Conservation (phyloP, 2,797 vertebrate genomes). For the Takifugu ocellatus region DNA sequence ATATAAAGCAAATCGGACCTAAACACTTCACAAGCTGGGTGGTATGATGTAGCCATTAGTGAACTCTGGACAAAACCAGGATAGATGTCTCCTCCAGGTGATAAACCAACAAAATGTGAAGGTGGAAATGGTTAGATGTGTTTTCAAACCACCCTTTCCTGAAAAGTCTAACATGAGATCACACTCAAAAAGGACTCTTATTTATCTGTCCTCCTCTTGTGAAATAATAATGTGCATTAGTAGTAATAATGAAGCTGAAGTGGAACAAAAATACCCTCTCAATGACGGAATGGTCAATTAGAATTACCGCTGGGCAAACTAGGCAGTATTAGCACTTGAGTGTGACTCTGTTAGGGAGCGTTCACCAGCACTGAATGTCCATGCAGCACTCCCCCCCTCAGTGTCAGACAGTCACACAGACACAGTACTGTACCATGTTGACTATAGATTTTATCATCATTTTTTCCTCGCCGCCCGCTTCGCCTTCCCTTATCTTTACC, state of each 20-base stretch:
- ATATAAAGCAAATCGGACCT: too few species aligned
- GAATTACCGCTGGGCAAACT: not conserved
- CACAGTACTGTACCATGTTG: conserved; percentile 86
- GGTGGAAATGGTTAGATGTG: too few species aligned
- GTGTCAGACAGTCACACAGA: conserved; percentile 46
- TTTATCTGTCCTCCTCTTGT: not conserved
- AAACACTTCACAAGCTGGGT: too few species aligned
- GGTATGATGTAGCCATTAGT: too few species aligned
- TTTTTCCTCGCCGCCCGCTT: conserved; percentile 86
- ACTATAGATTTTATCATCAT: conserved; percentile 96
- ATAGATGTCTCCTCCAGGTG: not conserved
- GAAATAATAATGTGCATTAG: too few species aligned
- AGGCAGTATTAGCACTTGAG: not conserved
- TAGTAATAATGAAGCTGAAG: not conserved
- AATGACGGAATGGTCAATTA: not conserved
- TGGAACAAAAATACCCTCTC: not conserved
- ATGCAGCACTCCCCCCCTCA: conserved; percentile 62
- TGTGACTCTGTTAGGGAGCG: conserved; percentile 7
- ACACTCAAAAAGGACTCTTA: conserved; percentile 18
- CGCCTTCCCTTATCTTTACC: conserved; percentile 94
- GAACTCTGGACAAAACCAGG: not conserved
- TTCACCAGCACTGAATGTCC: conserved; percentile 26
- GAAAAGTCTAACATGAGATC: not conserved
- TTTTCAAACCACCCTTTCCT: too few species aligned
- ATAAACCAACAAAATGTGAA: not conserved